These are phyloP conservation scores for Gopherus flavomarginatus DNA, from an alignment of 2,113 vertebrate species.

Conservation along the genomic window DNA sequence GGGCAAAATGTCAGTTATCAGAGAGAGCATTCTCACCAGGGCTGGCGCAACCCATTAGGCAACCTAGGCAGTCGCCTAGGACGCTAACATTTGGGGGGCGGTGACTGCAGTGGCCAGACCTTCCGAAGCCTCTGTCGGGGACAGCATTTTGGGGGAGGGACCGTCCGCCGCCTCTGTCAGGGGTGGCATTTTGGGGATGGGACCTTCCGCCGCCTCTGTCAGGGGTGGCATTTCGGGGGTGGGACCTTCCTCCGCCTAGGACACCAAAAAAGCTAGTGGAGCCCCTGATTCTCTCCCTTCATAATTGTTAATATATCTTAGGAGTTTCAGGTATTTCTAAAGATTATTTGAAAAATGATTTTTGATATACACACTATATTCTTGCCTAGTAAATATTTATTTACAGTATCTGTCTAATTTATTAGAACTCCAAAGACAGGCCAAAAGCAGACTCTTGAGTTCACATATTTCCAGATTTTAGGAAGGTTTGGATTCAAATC, in stretches of 20 bases:
- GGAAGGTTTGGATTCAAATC: not conserved
- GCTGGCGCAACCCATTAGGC: no score
- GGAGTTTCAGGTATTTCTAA: constrained; percentile 44
- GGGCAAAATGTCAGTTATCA: not conserved
- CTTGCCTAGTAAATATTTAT: not conserved
- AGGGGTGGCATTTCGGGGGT: no score
- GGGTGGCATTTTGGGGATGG: no score
- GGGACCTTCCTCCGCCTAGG: no score
- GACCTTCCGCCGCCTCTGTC: no score
- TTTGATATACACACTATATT: not conserved
- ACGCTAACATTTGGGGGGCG: no score
- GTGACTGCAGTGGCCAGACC: no score
- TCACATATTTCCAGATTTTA: not conserved
- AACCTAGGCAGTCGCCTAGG: no score
- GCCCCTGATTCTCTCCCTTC: not conserved
- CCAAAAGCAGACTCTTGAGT: not conserved
- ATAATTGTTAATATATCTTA: constrained; percentile 9
- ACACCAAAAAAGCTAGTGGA: no score
- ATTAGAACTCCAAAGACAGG: fast-evolving
- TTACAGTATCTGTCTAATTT: not conserved
- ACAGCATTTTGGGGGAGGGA: no score
- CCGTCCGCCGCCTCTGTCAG: no score
- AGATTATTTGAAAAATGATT: constrained; percentile 9
- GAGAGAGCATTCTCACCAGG: not conserved
- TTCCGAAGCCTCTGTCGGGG: no score